These are phyloP conservation scores for Amblyornis subalaris DNA, from an alignment of 2,113 vertebrate species.

Conservation along the genomic window DNA sequence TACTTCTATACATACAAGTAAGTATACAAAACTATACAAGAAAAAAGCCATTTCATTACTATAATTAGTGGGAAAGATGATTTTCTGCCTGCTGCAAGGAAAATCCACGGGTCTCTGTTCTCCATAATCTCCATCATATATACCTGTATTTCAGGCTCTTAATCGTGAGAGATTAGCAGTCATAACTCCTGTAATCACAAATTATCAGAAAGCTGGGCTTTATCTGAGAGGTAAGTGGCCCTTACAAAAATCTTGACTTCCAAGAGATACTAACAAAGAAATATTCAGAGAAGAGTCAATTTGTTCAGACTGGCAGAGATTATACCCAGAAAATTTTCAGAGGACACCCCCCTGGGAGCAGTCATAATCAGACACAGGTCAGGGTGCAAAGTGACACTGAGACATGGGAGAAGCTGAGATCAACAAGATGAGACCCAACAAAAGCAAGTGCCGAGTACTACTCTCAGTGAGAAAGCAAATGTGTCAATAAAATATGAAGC, in stretches of 20 bases:
- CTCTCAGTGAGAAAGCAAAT: not conserved
- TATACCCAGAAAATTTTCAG: rapidly evolving
- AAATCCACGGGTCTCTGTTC: not conserved
- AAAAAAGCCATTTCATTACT: not conserved
- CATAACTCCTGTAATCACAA: not conserved
- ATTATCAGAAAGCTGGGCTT: not conserved
- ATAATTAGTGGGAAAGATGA: not conserved
- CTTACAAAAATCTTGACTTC: not conserved
- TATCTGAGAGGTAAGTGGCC: not conserved
- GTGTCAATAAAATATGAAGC: not conserved
- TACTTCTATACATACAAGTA: not conserved
- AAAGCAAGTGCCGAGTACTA: not conserved
- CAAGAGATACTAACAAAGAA: not conserved
- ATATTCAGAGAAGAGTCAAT: not conserved
- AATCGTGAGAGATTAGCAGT: not conserved
- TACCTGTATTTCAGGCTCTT: not conserved
- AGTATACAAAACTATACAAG: not conserved
- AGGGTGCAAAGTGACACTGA: not conserved
- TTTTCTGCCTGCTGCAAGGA: not conserved
- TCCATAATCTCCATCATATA: not conserved
- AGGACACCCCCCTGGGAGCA: rapidly evolving
- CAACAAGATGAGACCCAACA: not conserved
- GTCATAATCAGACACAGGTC: rapidly evolving
- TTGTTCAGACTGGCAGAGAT: not conserved
- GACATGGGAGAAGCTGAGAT: not conserved